Evolutionary conservation across 92 coral and sea anemone genomes (phyloP).

Genomic region (Umimayanthus kanabou): DNA sequence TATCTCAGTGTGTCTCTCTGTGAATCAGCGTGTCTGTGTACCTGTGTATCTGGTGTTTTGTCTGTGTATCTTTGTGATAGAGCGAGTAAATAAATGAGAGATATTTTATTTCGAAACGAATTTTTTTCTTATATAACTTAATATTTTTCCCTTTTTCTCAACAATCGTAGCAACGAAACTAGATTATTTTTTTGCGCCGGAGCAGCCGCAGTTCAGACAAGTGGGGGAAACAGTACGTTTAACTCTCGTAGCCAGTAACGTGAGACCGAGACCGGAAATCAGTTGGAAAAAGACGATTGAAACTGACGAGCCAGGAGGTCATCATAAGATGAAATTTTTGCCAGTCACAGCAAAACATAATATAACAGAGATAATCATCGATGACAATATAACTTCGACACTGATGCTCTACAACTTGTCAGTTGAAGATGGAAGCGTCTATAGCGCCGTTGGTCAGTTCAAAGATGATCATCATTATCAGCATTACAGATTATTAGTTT

Average conservation of each 20-base stretch:
- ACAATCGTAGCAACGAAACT: neutral
- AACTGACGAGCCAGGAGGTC: neutral
- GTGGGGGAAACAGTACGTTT: constrained; percentile 1
- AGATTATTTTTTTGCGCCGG: neutral
- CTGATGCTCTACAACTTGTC: constrained; percentile 17
- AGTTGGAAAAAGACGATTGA: constrained; percentile 10
- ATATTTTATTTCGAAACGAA: no score
- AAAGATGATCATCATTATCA: neutral
- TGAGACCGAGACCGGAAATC: neutral
- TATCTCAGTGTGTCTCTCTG: no score
- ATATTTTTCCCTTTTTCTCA: neutral
- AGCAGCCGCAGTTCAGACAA: constrained; percentile 15
- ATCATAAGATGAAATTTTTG: neutral
- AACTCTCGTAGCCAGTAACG: neutral
- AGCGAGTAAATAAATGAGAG: no score
- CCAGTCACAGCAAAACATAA: neutral
- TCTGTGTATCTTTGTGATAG: no score
- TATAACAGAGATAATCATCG: neutral
- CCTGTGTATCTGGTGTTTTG: no score
- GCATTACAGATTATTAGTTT: neutral
- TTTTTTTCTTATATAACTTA: no score
- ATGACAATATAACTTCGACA: neutral
- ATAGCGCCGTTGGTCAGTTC: neutral
- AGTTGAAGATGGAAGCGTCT: constrained; percentile 7
- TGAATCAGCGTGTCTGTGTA: no score